Evolutionary conservation across 2,113 vertebrate genomes (phyloP).

Genomic region (Myrmecophaga tridactyla): DNA sequence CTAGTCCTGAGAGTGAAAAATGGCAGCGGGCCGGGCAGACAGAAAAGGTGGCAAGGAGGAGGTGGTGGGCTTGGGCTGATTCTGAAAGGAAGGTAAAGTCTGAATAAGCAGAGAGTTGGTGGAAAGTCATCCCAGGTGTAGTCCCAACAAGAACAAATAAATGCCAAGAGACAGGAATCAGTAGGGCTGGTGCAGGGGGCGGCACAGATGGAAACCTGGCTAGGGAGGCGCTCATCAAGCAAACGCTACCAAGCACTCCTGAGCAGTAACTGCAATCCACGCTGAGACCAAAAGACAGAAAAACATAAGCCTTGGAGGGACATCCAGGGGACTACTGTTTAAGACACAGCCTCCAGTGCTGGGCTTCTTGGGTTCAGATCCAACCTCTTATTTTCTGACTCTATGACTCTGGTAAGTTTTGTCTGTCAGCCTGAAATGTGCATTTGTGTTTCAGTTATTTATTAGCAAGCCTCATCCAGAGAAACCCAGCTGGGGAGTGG

Average conservation of each 20-base stretch:
- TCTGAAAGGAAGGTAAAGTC: neutral
- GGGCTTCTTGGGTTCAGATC: neutral
- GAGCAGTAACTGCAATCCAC: fast-evolving
- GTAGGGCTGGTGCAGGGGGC: neutral
- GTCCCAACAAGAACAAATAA: fast-evolving
- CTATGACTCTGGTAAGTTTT: neutral
- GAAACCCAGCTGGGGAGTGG: neutral
- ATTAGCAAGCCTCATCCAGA: neutral
- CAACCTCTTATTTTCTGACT: neutral
- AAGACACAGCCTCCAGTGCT: neutral
- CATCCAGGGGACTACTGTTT: fast-evolving
- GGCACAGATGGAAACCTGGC: fast-evolving
- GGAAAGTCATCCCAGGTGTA: no score
- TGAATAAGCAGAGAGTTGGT: neutral
- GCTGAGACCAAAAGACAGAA: no score
- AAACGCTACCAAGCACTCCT: neutral
- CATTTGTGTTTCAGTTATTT: neutral
- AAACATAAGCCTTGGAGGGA: neutral
- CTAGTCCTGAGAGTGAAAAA: neutral
- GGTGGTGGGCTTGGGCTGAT: neutral
- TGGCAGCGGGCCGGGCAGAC: no score
- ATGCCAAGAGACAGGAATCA: neutral
- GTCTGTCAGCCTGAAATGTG: neutral
- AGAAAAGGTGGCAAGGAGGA: neutral
- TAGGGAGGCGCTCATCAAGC: neutral